Percentiles rank a stretch among this genome's conserved stretches.
Conservation (phyloP, 2,113 vertebrate species). For the Macrotis lagotis region DNA sequence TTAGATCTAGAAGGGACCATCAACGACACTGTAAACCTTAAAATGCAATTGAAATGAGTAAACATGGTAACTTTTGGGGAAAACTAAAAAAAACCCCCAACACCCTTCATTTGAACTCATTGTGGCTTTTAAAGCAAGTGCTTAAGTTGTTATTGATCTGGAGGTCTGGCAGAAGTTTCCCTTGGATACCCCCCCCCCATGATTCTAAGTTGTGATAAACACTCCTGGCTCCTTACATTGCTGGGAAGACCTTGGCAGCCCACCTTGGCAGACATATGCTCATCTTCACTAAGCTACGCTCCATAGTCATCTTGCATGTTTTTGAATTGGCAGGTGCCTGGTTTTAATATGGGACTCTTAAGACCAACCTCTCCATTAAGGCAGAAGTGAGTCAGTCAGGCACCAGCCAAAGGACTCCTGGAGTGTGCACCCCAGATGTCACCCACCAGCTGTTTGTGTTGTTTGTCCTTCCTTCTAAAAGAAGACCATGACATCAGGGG, state of each 20-base stretch:
- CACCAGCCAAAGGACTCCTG: background rate
- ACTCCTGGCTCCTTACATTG: background rate
- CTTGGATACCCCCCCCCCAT: background rate
- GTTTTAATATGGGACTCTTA: background rate
- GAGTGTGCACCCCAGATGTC: no score
- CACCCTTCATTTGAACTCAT: background rate
- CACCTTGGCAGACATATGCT: background rate
- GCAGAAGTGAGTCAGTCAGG: background rate
- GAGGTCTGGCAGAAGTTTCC: background rate
- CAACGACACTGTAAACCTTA: background rate
- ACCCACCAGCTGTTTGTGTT: no score
- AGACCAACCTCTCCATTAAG: background rate
- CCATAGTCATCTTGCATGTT: background rate
- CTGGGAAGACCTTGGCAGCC: background rate
- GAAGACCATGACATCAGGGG: no score
- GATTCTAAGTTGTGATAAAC: background rate
- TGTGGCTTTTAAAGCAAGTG: background rate
- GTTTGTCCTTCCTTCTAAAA: no score
- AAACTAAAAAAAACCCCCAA: background rate
- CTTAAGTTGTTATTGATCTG: background rate
- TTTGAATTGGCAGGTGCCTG: background rate
- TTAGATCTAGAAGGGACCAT: background rate
- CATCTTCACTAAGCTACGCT: background rate
- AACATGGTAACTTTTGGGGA: background rate
- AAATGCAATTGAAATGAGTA: background rate